Evolutionary conservation across 2,888 invertebrate species (phyloP).

Genomic region (Platycheirus rosarum): DNA sequence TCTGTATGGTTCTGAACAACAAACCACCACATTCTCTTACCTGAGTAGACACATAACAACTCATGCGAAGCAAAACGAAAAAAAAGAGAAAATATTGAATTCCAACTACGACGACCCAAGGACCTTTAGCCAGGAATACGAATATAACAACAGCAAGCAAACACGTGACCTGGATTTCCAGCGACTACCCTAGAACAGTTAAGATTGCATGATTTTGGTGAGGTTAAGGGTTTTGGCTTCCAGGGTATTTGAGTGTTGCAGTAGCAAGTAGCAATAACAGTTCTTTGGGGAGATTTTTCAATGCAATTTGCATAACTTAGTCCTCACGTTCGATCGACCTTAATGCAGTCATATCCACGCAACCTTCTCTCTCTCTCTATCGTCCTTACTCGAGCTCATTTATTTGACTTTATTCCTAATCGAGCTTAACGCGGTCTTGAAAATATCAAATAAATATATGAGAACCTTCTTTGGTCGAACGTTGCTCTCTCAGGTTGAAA

Average conservation of each 20-base stretch:
- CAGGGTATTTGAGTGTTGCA: slow-evolving; percentile 34
- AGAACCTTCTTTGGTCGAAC: background rate
- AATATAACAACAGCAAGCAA: slow-evolving; percentile 42
- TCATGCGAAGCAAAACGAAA: background rate
- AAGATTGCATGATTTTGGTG: slow-evolving; percentile 56
- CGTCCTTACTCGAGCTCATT: background rate
- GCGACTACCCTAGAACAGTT: slow-evolving; percentile 49
- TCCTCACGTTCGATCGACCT: slow-evolving; percentile 41
- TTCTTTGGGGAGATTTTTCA: slow-evolving; percentile 47
- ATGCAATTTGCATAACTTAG: slow-evolving; percentile 62
- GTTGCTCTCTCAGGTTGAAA: too few relatives aligned
- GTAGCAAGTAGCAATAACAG: slow-evolving; percentile 52
- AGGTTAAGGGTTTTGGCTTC: slow-evolving; percentile 48
- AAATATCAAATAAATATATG: background rate
- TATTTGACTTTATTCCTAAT: background rate
- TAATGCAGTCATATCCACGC: slow-evolving; percentile 43
- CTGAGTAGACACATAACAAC: background rate
- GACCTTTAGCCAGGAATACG: too few relatives aligned
- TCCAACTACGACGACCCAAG: too few relatives aligned
- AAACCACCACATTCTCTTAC: slow-evolving; percentile 30
- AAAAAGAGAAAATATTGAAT: background rate
- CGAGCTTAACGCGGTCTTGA: background rate
- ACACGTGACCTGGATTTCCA: slow-evolving; percentile 61
- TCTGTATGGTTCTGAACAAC: too few relatives aligned
- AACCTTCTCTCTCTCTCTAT: too few relatives aligned